phyloP scores from a whole-genome alignment of 2,113 vertebrate species.

The Plecturocebus donacophilus region DNA sequence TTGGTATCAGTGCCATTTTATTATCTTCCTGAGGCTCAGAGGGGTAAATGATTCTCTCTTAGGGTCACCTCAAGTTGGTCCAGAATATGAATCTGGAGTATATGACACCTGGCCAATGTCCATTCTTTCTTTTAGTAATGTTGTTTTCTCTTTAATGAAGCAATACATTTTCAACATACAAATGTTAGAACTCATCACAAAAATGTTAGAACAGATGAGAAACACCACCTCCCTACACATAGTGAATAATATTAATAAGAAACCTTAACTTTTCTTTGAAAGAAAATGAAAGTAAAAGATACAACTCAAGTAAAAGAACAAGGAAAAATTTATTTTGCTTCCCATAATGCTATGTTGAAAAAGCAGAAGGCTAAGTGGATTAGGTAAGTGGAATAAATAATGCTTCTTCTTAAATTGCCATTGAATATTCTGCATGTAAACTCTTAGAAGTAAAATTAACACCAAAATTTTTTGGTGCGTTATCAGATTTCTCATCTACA shows the following conservation, averaged over 20 bases:
- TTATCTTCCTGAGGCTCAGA: not conserved
- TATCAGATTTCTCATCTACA: not conserved
- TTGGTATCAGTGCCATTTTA: not conserved
- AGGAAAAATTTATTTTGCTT: conserved; percentile 23
- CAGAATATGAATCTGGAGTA: not conserved
- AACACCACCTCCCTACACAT: not conserved
- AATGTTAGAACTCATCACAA: not conserved
- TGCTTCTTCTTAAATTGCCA: conserved; percentile 14
- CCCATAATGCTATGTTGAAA: not conserved
- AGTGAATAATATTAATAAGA: not conserved
- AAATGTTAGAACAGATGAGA: not conserved
- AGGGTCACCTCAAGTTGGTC: not conserved
- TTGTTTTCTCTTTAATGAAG: not conserved
- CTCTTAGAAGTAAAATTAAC: conserved; percentile 32
- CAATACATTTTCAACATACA: not conserved
- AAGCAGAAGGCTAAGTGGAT: not conserved
- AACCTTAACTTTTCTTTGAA: conserved; percentile 8
- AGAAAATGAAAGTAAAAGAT: not conserved
- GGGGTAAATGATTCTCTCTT: not conserved
- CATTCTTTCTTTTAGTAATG: not conserved
- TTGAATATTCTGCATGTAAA: not conserved
- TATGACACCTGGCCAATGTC: not conserved
- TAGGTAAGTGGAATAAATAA: conserved; percentile 13
- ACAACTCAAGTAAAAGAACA: not conserved
- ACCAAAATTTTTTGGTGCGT: not conserved